Percentiles rank a stretch among this genome's conserved stretches.
phyloP scores from a whole-genome alignment of 92 coral and sea anemone genomes.

The Chrysogorgia sp. region DNA sequence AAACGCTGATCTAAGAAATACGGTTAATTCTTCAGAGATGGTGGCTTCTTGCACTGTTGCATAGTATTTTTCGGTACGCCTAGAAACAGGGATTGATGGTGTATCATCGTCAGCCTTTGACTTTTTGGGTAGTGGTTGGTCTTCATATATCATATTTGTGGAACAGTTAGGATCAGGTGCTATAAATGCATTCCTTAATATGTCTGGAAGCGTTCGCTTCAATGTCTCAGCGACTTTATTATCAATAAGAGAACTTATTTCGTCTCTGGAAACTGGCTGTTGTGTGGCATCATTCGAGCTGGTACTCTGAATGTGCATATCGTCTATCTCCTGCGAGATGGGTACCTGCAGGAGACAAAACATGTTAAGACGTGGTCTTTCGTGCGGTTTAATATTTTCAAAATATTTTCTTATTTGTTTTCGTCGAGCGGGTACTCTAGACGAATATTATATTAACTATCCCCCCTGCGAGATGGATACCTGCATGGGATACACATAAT shows the following conservation, averaged over 20 bases:
- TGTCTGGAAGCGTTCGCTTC: slow-evolving; percentile 3
- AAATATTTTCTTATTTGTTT: not conserved
- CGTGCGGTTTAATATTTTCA: too few relatives aligned
- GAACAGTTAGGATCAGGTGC: slow-evolving; percentile 1
- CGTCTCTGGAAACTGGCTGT: not conserved
- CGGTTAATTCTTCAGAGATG: slow-evolving; percentile 17
- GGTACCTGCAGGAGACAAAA: slow-evolving; percentile 36
- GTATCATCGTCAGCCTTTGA: not conserved
- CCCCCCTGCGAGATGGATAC: too few relatives aligned
- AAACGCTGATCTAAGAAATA: slow-evolving; percentile 31
- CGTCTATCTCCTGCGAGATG: slow-evolving; percentile 25
- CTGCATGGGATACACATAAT: too few relatives aligned
- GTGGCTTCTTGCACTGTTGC: slow-evolving; percentile 28
- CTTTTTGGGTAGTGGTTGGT: slow-evolving; percentile 7
- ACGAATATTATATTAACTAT: too few relatives aligned
- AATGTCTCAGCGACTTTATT: slow-evolving; percentile 28
- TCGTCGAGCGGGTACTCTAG: not conserved
- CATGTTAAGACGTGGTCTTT: too few relatives aligned
- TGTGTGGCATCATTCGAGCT: slow-evolving; percentile 23
- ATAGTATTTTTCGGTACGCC: slow-evolving; percentile 64
- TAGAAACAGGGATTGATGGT: slow-evolving; percentile 55
- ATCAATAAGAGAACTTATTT: slow-evolving; percentile 14
- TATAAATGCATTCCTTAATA: slow-evolving; percentile 14
- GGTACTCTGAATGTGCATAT: slow-evolving; percentile 15
- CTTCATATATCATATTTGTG: not conserved